A percentile compares a stretch with the other conserved stretches of the same genome.
Evolutionary conservation across 2,888 invertebrate species (phyloP).

Genomic region (Hemistola chrysoprasaria): DNA sequence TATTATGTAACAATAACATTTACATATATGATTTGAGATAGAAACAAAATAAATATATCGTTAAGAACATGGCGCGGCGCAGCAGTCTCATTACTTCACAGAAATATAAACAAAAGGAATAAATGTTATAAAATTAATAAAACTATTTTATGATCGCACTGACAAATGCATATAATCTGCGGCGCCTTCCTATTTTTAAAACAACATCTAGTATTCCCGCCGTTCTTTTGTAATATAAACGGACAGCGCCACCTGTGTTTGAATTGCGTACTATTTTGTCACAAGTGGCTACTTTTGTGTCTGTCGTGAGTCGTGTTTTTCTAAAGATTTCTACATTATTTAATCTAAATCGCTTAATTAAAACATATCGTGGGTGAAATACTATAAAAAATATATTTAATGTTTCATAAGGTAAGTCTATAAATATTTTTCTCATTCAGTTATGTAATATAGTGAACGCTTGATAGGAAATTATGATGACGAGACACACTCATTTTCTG

Average conservation of each 20-base stretch:
- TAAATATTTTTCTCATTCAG: slow-evolving; percentile 30
- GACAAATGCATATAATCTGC: background rate
- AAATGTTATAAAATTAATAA: too few species aligned
- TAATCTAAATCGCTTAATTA: background rate
- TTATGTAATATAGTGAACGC: slow-evolving; percentile 64
- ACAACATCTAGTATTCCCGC: slow-evolving; percentile 19
- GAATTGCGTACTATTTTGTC: slow-evolving; percentile 50
- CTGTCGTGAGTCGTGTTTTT: slow-evolving; percentile 54
- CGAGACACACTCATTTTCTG: slow-evolving; percentile 40
- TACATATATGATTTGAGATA: too few species aligned
- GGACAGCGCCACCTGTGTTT: slow-evolving; percentile 34
- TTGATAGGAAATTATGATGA: slow-evolving; percentile 38
- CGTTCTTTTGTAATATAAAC: slow-evolving; percentile 39
- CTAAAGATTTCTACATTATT: slow-evolving; percentile 22
- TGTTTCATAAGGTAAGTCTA: slow-evolving; percentile 56
- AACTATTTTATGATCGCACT: background rate
- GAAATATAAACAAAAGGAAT: too few species aligned
- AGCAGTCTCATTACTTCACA: too few species aligned
- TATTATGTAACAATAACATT: too few species aligned
- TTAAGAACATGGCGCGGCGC: too few species aligned
- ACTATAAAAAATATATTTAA: slow-evolving; percentile 8
- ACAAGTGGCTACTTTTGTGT: slow-evolving; percentile 40
- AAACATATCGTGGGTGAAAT: slow-evolving; percentile 4
- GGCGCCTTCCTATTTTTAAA: slow-evolving; percentile 7
- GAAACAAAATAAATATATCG: too few species aligned